These are phyloP conservation scores for Melitaea athalia DNA, from an alignment of 2,888 invertebrate genomes.

Conservation along the genomic window DNA sequence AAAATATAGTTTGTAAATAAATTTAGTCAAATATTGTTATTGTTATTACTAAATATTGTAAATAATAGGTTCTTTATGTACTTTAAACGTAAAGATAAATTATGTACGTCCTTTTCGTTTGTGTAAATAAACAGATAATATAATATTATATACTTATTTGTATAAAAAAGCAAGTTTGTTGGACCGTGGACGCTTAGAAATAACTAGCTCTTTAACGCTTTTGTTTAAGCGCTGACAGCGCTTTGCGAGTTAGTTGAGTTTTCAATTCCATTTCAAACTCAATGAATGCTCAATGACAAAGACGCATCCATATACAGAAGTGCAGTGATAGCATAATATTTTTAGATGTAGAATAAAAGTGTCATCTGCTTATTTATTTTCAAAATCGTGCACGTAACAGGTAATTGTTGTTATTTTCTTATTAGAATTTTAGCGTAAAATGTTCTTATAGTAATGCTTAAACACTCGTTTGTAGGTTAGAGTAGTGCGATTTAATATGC, in stretches of 20 bases:
- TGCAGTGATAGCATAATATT: constrained; percentile 74
- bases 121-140: no score
- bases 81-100: no score
- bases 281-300: constrained; percentile 47
- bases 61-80: no score
- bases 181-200: no score
- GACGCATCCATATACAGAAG: constrained; percentile 47
- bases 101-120: no score
- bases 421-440: constrained; percentile 35
- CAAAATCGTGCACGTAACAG: constrained; percentile 66
- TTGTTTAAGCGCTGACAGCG: constrained; percentile 26
- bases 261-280: constrained; percentile 39
- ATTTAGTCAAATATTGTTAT: no score
- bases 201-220: constrained; percentile 6
- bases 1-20: no score
- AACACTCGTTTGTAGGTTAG: constrained; percentile 81
- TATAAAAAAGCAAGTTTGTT: no score
- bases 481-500: constrained; percentile 82
- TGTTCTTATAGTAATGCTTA: constrained; percentile 64
- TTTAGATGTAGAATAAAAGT: constrained; percentile 82
- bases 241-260: constrained; percentile 15
- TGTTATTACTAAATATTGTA: no score
- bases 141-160: no score
- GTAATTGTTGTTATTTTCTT: constrained; percentile 58
- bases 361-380: constrained; percentile 68